These are phyloP conservation scores for Drosophila merina DNA, from an alignment of 2,888 invertebrate genomes.

Conservation along the genomic window DNA sequence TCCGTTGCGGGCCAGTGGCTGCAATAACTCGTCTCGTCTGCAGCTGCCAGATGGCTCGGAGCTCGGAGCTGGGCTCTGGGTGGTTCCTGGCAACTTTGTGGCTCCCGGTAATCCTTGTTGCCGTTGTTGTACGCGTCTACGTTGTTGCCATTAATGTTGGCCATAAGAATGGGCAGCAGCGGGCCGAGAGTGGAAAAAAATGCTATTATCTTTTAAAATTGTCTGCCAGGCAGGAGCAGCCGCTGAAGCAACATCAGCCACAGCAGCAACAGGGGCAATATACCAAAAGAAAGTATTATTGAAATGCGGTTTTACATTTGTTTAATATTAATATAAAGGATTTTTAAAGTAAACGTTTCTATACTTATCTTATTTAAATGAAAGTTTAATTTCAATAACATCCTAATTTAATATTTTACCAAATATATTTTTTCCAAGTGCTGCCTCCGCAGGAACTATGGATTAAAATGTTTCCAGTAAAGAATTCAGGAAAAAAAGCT, in stretches of 20 bases:
- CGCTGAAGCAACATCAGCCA: slow-evolving; percentile 18
- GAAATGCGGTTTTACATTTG: not conserved
- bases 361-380: not conserved
- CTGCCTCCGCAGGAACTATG: slow-evolving; percentile 70
- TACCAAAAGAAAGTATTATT: not conserved
- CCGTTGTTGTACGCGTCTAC: slow-evolving; percentile 52
- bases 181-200: slow-evolving; percentile 50
- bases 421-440: not conserved
- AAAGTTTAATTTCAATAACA: too few relatives aligned
- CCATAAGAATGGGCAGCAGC: slow-evolving; percentile 28
- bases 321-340: not conserved
- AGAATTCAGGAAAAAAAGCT: slow-evolving; percentile 3
- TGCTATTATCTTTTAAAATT: slow-evolving; percentile 82
- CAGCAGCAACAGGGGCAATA: slow-evolving; percentile 14
- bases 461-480: slow-evolving; percentile 78
- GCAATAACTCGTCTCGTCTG: slow-evolving; percentile 63
- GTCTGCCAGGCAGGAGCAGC: slow-evolving; percentile 72
- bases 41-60: slow-evolving; percentile 48
- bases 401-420: too few relatives aligned
- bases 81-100: slow-evolving; percentile 50
- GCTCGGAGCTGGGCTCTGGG: slow-evolving; percentile 20
- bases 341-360: too few relatives aligned
- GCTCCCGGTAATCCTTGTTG: slow-evolving; percentile 63
- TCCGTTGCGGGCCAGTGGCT: slow-evolving; percentile 36
- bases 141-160: slow-evolving; percentile 46